These are phyloP conservation scores for Drosophila ustulata DNA, from an alignment of 2,888 invertebrate genomes.

Conservation along the genomic window DNA sequence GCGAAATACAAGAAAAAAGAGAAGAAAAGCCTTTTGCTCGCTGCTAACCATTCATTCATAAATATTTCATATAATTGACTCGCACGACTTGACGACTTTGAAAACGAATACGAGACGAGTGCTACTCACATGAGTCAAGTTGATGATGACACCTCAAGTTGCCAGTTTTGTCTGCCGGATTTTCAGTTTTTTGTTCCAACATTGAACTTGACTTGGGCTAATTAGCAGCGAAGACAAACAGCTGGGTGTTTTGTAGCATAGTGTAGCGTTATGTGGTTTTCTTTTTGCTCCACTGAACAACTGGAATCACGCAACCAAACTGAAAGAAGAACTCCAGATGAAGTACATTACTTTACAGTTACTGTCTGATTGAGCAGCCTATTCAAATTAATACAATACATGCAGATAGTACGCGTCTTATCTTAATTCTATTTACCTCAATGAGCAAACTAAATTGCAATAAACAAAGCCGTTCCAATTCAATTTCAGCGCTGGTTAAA, in stretches of 20 bases:
- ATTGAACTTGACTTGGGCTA: constrained; percentile 74
- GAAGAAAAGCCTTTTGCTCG: constrained; percentile 45
- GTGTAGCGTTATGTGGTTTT: constrained; percentile 24
- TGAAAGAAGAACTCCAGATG: neutral
- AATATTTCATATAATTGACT: constrained; percentile 77
- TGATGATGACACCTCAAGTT: constrained; percentile 66
- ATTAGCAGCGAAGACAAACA: constrained; percentile 48
- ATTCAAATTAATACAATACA: neutral
- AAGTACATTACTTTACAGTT: neutral
- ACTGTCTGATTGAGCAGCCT: neutral
- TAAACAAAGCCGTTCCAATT: constrained; percentile 32
- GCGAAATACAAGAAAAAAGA: neutral
- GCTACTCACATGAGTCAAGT: constrained; percentile 57
- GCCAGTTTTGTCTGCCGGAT: constrained; percentile 29
- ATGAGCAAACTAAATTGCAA: constrained; percentile 18
- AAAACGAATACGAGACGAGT: constrained; percentile 53
- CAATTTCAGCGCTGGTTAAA: constrained; percentile 41
- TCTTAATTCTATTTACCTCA: constrained; percentile 2
- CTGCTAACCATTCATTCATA: constrained; percentile 64
- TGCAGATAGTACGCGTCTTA: neutral
- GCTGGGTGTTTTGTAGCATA: constrained; percentile 21
- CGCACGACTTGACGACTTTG: constrained; percentile 55
- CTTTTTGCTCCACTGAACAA: constrained; percentile 57
- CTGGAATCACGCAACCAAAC: constrained; percentile 18
- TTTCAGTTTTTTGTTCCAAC: constrained; percentile 30